Base-by-base conservation (phyloP, 2,113 vertebrate genomes). In the Sceloporus tristichus region DNA sequence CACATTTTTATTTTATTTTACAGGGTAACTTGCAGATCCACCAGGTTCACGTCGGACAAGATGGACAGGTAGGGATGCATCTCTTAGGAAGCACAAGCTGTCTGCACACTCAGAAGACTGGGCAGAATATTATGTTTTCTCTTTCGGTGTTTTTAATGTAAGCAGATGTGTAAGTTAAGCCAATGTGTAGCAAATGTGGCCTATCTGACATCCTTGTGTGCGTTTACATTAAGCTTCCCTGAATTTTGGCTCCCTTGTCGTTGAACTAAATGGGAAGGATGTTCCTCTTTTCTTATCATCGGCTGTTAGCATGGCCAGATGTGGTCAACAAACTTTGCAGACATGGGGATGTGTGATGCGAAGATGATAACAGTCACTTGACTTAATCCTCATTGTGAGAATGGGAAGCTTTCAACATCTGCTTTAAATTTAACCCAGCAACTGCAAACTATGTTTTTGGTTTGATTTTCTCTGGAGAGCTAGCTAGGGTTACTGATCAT, bases 11-110 rank as follows among this genome's bases (percentile, higher is more conserved):
- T 71, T 3, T 94, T 90, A 94, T 90, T 93, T 93, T 95, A 38
- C 95, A 99, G 99, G 99, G 99, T 74, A 99, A 99, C 90, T 96
- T 99, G 56, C 99, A 99, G 97, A 99, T 99, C 77, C 99, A 99
- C 94, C 98, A 99, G 88, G 98, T 99, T 13, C 98, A 98, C 0
- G 98, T 99, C 82, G 98, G 99, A 8, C 99, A 99, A 89, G 99
- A 99, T 1, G 99, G 99, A 76, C 99, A 99, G 98, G 99, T 99
- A 97, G 97, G 97, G 91, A 19, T 48, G 71, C 53, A 2, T 11
- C 27, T 54, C 9, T 18, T 56, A 68, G 23, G 34, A 76, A 73
- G 40, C 10, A 8, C 6, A 9, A 0, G 27, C 2, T 65, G 2
- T 59, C 0, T 0, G 80, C 90, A 85, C 75, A 73, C 53, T 21